These are phyloP conservation scores for Pangasius krempfi DNA, from an alignment of 2,797 vertebrate species.

Conservation along the genomic window DNA sequence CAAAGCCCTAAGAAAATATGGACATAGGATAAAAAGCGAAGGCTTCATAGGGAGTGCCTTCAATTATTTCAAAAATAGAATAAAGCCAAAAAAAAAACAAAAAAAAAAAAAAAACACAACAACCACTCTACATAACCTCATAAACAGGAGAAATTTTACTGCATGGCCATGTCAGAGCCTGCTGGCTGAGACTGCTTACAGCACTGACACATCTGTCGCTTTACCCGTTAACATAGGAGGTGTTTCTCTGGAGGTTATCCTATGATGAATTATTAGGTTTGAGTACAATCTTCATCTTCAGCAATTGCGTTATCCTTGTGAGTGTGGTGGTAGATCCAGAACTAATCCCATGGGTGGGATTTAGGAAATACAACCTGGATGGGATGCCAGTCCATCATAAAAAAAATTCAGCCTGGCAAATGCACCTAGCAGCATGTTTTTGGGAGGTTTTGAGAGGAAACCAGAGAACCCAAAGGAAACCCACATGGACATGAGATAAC, in stretches of 20 bases:
- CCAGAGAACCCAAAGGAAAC: not conserved
- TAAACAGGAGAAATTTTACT: slow-evolving; percentile 70
- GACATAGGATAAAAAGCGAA: slow-evolving; percentile 54
- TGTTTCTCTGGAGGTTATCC: not conserved
- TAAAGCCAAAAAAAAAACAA: slow-evolving; percentile 17
- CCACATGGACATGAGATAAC: not conserved
- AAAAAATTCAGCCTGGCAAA: not conserved
- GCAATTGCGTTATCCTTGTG: not conserved
- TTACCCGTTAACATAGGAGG: not conserved
- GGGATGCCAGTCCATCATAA: too few species aligned
- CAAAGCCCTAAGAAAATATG: slow-evolving; percentile 63
- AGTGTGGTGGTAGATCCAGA: not conserved
- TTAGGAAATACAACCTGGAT: not conserved
- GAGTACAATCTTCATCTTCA: not conserved
- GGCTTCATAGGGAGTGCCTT: slow-evolving; percentile 63
- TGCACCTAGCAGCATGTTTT: not conserved
- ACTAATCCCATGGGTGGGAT: not conserved
- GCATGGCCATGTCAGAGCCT: slow-evolving; percentile 67
- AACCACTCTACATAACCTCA: slow-evolving; percentile 48
- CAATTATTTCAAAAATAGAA: slow-evolving; percentile 54
- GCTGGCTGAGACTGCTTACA: slow-evolving; percentile 65
- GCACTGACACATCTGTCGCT: not conserved
- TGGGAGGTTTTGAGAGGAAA: not conserved
- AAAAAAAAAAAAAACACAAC: not conserved
- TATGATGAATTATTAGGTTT: not conserved